Evolutionary conservation across 2,797 vertebrate species (phyloP).

Genomic region (Apodemus agrarius): DNA sequence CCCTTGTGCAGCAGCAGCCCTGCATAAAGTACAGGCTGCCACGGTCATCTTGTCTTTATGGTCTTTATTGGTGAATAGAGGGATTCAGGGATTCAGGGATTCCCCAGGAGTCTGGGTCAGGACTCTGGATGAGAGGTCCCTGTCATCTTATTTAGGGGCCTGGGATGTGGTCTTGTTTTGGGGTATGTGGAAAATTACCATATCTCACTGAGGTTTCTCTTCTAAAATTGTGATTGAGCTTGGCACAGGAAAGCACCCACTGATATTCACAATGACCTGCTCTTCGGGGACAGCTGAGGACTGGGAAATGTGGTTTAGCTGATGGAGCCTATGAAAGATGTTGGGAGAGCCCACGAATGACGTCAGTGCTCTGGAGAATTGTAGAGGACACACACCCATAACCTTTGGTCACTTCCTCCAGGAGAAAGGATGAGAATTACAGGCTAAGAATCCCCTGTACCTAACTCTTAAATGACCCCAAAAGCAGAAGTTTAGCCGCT

Average conservation of each 20-base stretch:
- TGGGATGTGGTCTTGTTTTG: background rate
- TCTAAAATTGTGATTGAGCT: background rate
- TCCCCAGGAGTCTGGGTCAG: background rate
- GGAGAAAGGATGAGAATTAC: too few relatives aligned
- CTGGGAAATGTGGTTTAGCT: background rate
- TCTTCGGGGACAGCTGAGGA: background rate
- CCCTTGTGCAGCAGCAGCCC: background rate
- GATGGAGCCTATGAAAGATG: background rate
- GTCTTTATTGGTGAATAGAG: background rate
- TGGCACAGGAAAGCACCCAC: background rate
- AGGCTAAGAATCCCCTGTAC: too few relatives aligned
- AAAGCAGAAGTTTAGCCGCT: too few relatives aligned
- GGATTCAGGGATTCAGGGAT: background rate
- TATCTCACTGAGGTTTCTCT: background rate
- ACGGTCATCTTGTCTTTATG: background rate
- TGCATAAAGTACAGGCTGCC: background rate
- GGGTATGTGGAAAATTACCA: background rate
- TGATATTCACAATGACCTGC: background rate
- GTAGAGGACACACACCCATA: background rate
- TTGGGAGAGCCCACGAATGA: background rate
- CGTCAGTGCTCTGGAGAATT: background rate
- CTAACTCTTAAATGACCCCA: too few relatives aligned
- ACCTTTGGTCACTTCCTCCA: background rate
- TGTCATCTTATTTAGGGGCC: background rate
- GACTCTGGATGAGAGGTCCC: background rate